Percentiles rank a stretch among this genome's conserved stretches.
These are phyloP conservation scores for Fistularia tabacaria DNA, from an alignment of 2,797 vertebrate genomes.

Conservation along the genomic window DNA sequence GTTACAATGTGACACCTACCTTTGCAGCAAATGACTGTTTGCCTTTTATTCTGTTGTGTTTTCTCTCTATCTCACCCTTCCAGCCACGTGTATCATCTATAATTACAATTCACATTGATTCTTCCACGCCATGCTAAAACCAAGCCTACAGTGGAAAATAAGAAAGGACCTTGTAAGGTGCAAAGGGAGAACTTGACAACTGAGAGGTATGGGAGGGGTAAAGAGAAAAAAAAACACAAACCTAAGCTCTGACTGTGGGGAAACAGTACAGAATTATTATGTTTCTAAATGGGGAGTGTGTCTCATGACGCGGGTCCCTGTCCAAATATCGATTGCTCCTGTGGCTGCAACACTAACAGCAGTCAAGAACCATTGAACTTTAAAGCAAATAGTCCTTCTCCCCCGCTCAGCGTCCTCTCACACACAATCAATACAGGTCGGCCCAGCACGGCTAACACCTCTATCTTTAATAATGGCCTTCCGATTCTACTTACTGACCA, in stretches of 20 bases:
- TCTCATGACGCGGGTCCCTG: conserved; percentile 71
- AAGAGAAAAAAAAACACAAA: conserved; percentile 40
- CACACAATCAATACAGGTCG: conserved; percentile 65
- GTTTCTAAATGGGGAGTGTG: conserved; percentile 77
- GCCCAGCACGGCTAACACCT: conserved; percentile 62
- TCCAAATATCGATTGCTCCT: conserved; percentile 70
- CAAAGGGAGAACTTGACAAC: conserved; percentile 61
- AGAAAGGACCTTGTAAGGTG: conserved; percentile 64
- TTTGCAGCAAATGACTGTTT: conserved; percentile 72
- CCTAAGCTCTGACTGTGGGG: conserved; percentile 56
- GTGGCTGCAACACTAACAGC: conserved; percentile 72
- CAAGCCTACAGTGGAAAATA: conserved; percentile 60
- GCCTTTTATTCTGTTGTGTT: conserved; percentile 68
- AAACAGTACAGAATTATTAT: conserved; percentile 72
- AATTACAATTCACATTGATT: conserved; percentile 75
- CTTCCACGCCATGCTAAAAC: conserved; percentile 60
- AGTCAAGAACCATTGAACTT: conserved; percentile 75
- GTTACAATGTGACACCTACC: conserved; percentile 75
- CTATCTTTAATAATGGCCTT: conserved; percentile 68
- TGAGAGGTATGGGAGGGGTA: conserved; percentile 36
- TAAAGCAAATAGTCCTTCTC: conserved; percentile 78
- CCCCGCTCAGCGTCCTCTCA: conserved; percentile 68
- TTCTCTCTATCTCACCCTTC: conserved; percentile 70
- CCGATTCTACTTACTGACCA: conserved; percentile 56
- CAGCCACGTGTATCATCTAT: conserved; percentile 73